Base-by-base conservation (phyloP, 2,113 vertebrate species). In the Halichoerus grypus region DNA sequence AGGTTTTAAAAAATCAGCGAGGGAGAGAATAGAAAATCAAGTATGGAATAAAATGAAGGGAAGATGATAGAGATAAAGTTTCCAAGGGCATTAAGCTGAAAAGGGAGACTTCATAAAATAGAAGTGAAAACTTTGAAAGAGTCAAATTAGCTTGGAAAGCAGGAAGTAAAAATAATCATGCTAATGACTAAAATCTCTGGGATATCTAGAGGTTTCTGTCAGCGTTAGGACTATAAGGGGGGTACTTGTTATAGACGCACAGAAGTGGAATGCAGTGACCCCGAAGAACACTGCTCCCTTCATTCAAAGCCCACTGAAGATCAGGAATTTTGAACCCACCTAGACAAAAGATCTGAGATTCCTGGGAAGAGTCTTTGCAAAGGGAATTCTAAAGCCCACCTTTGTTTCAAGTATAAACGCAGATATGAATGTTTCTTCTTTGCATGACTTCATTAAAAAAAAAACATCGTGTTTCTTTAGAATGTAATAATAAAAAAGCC, bases 181-280 rank as follows among this genome's bases (percentile, higher is more conserved):
- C 4, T 9, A 63, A 72, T 88, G 39, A 59, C 5, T 80, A 46
- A 85, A 84, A 53, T 85, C 0, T 55, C 81, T 42, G 28, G 19
- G 10, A 7, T 88, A 87, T 55, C 22, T 88, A n/a, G 14, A 92
- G 22, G 10, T 33, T 85, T 12, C 1, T 7, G 2, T 42, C 31
- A 55, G 4, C 15, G 2, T 18, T 88, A 21, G 24, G 63, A 71
- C 13, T 82, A 5, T 33, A 49, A 53, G 15, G 24, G 42, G 6
- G 0, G 1, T n/a, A 2, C 1, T 72, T 13, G n/a, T 4, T 7
- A 3, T 3, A 65, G 15, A 24, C 7, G 16, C 1, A 2, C 1
- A 7, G 10, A 4, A 6, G 4, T 65, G 3, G 13, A 33, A 72
- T 8, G 18, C 77, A 42, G 36, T 3, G 16, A 4, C 21, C 46